phyloP scores from a whole-genome alignment of 2,797 vertebrate species.

The Sternarchorhynchus goeldii region DNA sequence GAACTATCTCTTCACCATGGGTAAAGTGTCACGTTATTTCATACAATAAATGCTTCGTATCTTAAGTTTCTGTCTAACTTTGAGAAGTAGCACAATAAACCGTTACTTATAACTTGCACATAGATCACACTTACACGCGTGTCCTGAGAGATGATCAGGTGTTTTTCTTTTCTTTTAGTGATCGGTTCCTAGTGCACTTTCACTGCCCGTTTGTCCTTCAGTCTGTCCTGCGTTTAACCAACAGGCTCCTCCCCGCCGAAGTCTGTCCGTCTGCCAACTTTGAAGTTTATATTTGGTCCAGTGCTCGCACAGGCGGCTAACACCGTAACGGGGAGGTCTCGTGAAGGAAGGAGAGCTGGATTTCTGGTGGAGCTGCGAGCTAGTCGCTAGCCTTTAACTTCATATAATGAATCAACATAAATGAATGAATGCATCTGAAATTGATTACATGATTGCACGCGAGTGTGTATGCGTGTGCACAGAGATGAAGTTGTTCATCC shows the following conservation, averaged over 20 bases:
- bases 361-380: not conserved
- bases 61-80: not conserved
- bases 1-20: conserved; percentile 12
- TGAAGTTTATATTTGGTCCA: conserved; percentile 78
- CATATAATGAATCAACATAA: not conserved
- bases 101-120: not conserved
- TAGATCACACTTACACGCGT: conserved; percentile 58
- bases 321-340: conserved; percentile 8
- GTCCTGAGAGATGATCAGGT: conserved; percentile 15
- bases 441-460: not conserved
- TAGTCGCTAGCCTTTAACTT: not conserved
- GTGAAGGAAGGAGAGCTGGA: not conserved
- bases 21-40: not conserved
- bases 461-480: not conserved
- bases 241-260: conserved; percentile 69
- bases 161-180: conserved; percentile 24
- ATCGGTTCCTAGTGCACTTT: conserved; percentile 33
- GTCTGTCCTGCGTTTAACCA: conserved; percentile 68
- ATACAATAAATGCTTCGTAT: not conserved
- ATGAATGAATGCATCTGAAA: not conserved
- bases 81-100: not conserved
- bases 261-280: conserved; percentile 68
- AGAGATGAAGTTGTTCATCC: too few species aligned
- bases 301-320: conserved; percentile 51
- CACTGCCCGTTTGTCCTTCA: conserved; percentile 74